These are phyloP conservation scores for Pasiphila rectangulata DNA, from an alignment of 2,888 invertebrate species.

Conservation along the genomic window DNA sequence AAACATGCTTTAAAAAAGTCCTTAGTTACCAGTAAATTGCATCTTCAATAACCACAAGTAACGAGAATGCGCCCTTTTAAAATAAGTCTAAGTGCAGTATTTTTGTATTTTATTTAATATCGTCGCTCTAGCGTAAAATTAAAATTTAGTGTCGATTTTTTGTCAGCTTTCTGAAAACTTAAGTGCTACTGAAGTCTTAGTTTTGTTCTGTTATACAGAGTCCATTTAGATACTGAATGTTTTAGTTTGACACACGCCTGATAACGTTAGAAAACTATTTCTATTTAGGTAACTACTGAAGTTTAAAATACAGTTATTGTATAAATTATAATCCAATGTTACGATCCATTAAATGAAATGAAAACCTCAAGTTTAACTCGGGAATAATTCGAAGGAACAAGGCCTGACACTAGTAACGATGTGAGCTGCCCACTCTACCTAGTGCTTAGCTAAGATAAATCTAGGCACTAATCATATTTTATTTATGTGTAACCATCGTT, in stretches of 20 bases:
- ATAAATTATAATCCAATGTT: slow-evolving; percentile 2
- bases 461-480: slow-evolving; percentile 20
- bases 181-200: too few relatives aligned
- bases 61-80: too few relatives aligned
- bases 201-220: too few relatives aligned
- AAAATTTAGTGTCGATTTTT: too few relatives aligned
- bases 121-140: too few relatives aligned
- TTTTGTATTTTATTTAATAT: too few relatives aligned
- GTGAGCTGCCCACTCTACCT: slow-evolving; percentile 7
- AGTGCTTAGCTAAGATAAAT: slow-evolving; percentile 19
- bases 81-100: too few relatives aligned
- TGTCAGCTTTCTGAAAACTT: too few relatives aligned
- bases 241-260: neutral
- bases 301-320: slow-evolving; percentile 2
- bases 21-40: too few relatives aligned
- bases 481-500: slow-evolving; percentile 15
- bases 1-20: too few relatives aligned
- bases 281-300: neutral
- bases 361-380: slow-evolving; percentile 1
- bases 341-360: slow-evolving; percentile 4
- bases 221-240: too few relatives aligned
- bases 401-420: slow-evolving; percentile 8
- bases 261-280: neutral
- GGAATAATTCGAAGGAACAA: neutral
- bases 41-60: too few relatives aligned